Evolutionary conservation across 2,888 invertebrate genomes (phyloP).

Genomic region (Stenoptilia bipunctidactyla): DNA sequence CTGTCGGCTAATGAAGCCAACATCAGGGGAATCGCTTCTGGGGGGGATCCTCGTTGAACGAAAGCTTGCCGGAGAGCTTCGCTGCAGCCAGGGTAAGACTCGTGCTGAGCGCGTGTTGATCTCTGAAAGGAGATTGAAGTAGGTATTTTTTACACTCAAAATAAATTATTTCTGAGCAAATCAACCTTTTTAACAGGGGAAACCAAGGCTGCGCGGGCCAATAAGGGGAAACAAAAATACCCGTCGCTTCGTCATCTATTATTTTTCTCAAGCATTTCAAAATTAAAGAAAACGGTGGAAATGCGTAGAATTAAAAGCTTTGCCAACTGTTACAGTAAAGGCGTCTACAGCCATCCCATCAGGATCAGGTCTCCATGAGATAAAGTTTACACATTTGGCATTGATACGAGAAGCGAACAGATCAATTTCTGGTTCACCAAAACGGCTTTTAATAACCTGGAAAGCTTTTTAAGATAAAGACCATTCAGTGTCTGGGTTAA

Average conservation of each 20-base stretch:
- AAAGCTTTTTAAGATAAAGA: neutral
- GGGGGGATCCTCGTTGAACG: too few species aligned
- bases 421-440: neutral
- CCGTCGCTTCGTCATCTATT: neutral
- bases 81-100: too few species aligned
- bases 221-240: conserved; percentile 1
- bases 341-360: neutral
- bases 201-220: neutral
- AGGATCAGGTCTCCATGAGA: neutral
- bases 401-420: conserved; percentile 2
- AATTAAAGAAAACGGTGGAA: conserved; percentile 3
- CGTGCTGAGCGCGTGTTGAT: neutral
- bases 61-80: too few species aligned
- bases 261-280: conserved; percentile 2
- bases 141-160: too few species aligned
- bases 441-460: neutral
- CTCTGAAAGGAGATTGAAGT: too few species aligned
- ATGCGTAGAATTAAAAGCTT: conserved; percentile 2
- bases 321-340: neutral
- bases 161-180: too few species aligned
- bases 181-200: too few species aligned
- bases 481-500: neutral
- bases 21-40: too few species aligned
- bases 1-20: too few species aligned
- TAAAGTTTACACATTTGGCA: neutral